Evolutionary conservation across 2,797 vertebrate genomes (phyloP), one percentile per base, ranked within the genome.

Genomic region (Diglossa cyanea): DNA sequence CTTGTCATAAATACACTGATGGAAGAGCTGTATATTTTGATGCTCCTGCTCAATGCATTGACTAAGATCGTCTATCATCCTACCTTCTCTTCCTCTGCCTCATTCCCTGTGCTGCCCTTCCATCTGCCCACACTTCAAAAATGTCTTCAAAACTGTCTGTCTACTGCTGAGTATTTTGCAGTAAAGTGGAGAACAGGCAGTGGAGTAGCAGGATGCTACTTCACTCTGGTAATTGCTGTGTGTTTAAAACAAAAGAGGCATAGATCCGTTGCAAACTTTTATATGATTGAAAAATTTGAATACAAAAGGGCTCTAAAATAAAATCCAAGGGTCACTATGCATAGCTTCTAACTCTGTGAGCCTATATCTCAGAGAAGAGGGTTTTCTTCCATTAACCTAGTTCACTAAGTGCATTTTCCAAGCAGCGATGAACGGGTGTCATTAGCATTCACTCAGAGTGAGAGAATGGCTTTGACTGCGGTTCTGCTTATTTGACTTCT

Each of bases 401-500:
- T 95, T 97, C 79, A 33, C 68, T 31, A 57, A 91, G 39, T 17
- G 75, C 54, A 50, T 94, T 92, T 86, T 92, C 72, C 72, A 51
- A 48, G 78, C 0, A 0, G 84, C 58, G 80, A 23, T 48, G 87
- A 87, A 53, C 13, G 0, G 91, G 39, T 83, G 68, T 86, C 67
- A 94, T 96, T 97, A 97, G 89, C 84, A 92, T 97, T 95, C 93
- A 91, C 33, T 44, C 17, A 15, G 53, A 77, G 93, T 75, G 91
- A 92, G 63, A 85, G 88, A 61, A 87, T 19, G 78, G 86, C 93
- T 91, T 95, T 92, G 94, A 89, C 92, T 92, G 91, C 8, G 45
- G 61, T 89, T 92, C 88, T 91, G 86, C 86, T 80, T 77, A 71
- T 91, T 94, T 95, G 93, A 94, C 95, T 97, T 95, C 92, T 91